phyloP scores from a whole-genome alignment of 2,113 vertebrate species.

The Phylloscopus trochilus region DNA sequence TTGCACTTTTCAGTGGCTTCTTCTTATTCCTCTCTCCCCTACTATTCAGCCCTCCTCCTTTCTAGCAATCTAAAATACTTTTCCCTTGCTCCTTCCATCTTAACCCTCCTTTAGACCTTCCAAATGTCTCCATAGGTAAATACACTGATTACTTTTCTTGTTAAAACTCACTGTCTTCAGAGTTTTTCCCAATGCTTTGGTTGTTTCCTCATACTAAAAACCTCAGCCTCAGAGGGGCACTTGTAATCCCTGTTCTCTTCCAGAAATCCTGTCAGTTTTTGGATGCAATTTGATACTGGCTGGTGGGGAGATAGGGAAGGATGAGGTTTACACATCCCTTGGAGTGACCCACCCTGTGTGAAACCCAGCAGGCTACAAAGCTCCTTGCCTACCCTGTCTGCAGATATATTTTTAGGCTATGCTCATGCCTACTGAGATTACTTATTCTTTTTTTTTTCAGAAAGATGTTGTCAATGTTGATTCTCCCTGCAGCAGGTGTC shows the following conservation, averaged over 20 bases:
- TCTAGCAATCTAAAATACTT: neutral
- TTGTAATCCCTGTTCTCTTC: neutral
- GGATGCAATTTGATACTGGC: neutral
- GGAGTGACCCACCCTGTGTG: rapidly evolving
- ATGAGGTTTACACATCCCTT: slow-evolving; percentile 4
- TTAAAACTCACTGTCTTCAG: neutral
- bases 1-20: neutral
- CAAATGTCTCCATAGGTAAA: neutral
- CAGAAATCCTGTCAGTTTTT: neutral
- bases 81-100: neutral
- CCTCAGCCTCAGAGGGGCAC: neutral
- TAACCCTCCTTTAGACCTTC: neutral
- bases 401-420: neutral
- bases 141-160: rapidly evolving
- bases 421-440: neutral
- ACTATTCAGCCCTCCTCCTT: neutral
- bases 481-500: neutral
- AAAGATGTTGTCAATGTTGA: neutral
- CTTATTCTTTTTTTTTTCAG: neutral
- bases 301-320: neutral
- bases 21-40: neutral
- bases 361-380: slow-evolving; percentile 8
- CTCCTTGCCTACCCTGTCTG: neutral
- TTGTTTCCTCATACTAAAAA: neutral
- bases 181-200: neutral